Conservation (phyloP, 2,888 invertebrate genomes). For the Candidula unifasciata region DNA sequence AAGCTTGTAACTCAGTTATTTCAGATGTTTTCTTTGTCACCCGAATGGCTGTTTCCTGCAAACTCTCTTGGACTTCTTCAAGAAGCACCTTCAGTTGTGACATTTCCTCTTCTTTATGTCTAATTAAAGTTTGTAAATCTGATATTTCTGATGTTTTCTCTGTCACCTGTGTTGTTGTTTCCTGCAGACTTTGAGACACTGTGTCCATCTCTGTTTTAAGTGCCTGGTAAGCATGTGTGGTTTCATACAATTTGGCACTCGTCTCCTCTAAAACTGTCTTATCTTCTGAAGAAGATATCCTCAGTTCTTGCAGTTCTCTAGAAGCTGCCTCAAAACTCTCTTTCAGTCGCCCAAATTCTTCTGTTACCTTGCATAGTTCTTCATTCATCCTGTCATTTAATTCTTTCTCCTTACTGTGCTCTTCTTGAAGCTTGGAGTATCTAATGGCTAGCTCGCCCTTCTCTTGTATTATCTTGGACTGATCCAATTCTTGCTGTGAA, state of each 20-base stretch:
- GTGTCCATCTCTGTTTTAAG: conserved; percentile 40
- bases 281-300: not conserved
- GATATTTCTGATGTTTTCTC: conserved; percentile 27
- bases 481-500: not conserved
- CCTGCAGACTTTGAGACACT: conserved; percentile 5
- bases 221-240: conserved; percentile 12
- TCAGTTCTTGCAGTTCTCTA: conserved; percentile 38
- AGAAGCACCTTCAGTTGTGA: conserved; percentile 30
- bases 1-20: no score
- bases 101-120: conserved; percentile 26
- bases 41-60: no score
- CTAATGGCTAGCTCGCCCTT: conserved; percentile 6
- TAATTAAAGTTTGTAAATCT: conserved; percentile 4
- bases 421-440: conserved; percentile 1
- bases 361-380: conserved; percentile 6
- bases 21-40: no score
- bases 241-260: conserved; percentile 20
- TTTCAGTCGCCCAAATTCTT: conserved; percentile 30
- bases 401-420: conserved; percentile 20
- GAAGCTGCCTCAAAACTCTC: conserved; percentile 28
- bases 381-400: conserved; percentile 18
- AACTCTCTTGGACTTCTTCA: conserved; percentile 9
- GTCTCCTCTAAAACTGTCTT: conserved; percentile 4
- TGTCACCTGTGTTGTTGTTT: conserved; percentile 11
- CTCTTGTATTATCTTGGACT: not conserved